Conservation (phyloP, 2,888 invertebrate species). For the Drosophila kuntzei region DNA sequence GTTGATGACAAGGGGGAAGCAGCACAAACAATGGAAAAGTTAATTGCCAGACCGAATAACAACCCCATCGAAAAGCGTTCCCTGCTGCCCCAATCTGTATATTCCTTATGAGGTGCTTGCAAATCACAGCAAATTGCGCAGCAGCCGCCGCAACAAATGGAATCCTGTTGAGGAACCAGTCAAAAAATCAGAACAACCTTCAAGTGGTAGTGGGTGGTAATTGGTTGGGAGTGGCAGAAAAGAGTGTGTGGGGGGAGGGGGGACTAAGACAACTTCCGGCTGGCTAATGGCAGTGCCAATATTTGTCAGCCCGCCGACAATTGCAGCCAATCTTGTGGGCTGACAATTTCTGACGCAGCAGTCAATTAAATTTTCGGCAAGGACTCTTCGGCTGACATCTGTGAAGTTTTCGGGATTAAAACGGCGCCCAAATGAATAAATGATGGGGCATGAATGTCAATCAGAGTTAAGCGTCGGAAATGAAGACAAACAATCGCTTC, state of each 20-base stretch:
- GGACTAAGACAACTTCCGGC: constrained; percentile 5
- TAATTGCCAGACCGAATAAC: constrained; percentile 63
- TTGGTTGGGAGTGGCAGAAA: neutral
- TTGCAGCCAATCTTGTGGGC: constrained; percentile 59
- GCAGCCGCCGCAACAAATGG: constrained; percentile 30
- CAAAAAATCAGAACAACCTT: constrained; percentile 39
- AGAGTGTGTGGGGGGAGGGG: neutral
- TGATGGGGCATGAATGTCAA: constrained; percentile 81
- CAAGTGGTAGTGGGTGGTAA: constrained; percentile 5
- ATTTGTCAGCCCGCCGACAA: constrained; percentile 59
- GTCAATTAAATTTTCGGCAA: constrained; percentile 59
- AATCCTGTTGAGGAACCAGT: constrained; percentile 30
- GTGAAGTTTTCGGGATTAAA: constrained; percentile 54
- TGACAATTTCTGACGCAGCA: constrained; percentile 55
- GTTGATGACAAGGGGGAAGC: neutral
- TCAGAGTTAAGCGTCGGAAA: constrained; percentile 75
- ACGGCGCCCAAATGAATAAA: constrained; percentile 73
- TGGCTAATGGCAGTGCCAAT: constrained; percentile 54
- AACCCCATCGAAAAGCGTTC: constrained; percentile 54
- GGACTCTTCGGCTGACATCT: constrained; percentile 21
- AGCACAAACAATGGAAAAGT: constrained; percentile 68
- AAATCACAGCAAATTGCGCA: constrained; percentile 49
- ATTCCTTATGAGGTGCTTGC: constrained; percentile 31
- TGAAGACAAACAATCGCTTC: constrained; percentile 76
- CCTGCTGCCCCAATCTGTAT: constrained; percentile 4